Base-by-base conservation (phyloP, 2,113 vertebrate genomes). In the Propithecus coquereli region DNA sequence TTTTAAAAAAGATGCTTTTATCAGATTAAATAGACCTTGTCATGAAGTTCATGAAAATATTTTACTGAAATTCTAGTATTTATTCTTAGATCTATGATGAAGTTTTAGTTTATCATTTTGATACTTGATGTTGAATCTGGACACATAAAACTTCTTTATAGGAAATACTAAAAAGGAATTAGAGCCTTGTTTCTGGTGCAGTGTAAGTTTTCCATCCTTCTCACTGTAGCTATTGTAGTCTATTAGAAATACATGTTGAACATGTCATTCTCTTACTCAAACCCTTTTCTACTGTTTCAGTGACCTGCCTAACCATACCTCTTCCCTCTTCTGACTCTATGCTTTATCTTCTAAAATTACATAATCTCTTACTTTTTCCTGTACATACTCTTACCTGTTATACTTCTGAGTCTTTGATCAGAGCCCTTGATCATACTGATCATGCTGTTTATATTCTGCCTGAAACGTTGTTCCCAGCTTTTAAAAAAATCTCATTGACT, bases 1-100 rank as follows among this genome's bases (percentile, higher is more conserved):
- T 76, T 87, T 91, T 82, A 66, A 88, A 95, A 95, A 65, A 17
- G n/a, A n/a, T 87, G 30, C 8, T 77, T 83, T 70, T 76, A 43
- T 87, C 81, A 32, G 50, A 57, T 73, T 65, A 47, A 73, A 40
- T 63, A 52, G 59, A 83, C 71, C 23, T 74, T 70, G 74, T 81
- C 9, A 20, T 87, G 47, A 73, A 65, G 37, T 81, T 92, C 40
- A 81, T 80, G 50, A 77, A 92, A 92, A 77, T 88, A 27, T 34
- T 76, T 34, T 68, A 52, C 83, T 93, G 52, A 77, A 88, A 83
- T 92, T 87, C 30, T 77, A 77, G 70, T 76, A 30, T 87, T 61
- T 88, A 16, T 87, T 80, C 23, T 43, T 82, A 89, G 83, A 34
- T 93, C 30, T 17, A 30, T 59, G 77, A 18, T 85, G 16, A 76